phyloP scores from a whole-genome alignment of 2,888 invertebrate species.

The Sesia bembeciformis region DNA sequence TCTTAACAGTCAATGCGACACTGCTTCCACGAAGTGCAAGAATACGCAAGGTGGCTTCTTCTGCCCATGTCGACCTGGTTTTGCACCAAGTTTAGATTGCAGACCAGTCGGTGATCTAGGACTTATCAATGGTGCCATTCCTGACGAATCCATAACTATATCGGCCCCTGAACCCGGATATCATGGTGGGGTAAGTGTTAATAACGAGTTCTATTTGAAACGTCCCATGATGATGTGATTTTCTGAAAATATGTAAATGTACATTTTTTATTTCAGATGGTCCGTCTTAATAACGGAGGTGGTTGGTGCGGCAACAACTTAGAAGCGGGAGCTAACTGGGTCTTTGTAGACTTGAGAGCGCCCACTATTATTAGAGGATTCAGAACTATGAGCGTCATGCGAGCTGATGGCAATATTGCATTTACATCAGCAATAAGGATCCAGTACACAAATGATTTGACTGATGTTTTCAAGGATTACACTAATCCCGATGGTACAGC shows the following conservation, averaged over 20 bases:
- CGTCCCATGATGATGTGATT: not conserved
- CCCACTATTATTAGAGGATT: slow-evolving; percentile 93
- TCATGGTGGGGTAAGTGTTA: slow-evolving; percentile 79
- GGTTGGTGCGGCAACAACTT: slow-evolving; percentile 94
- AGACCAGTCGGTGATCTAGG: slow-evolving; percentile 93
- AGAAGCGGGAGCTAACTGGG: slow-evolving; percentile 92
- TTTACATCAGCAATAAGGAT: slow-evolving; percentile 93
- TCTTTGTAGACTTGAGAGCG: slow-evolving; percentile 88
- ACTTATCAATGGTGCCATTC: slow-evolving; percentile 89
- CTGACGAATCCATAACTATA: slow-evolving; percentile 90
- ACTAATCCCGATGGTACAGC: slow-evolving; percentile 94
- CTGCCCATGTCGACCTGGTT: slow-evolving; percentile 90
- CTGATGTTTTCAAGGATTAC: slow-evolving; percentile 92
- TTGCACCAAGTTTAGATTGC: slow-evolving; percentile 89
- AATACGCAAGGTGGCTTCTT: slow-evolving; percentile 92
- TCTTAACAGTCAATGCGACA: slow-evolving; percentile 89
- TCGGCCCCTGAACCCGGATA: slow-evolving; percentile 89
- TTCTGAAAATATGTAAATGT: not conserved
- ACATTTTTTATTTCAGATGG: slow-evolving; percentile 72
- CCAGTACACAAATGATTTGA: slow-evolving; percentile 90
- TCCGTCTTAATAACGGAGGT: slow-evolving; percentile 85
- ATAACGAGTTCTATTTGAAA: not conserved
- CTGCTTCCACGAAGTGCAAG: slow-evolving; percentile 91
- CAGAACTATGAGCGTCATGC: slow-evolving; percentile 89
- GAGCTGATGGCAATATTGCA: slow-evolving; percentile 87